Evolutionary conservation across 2,888 invertebrate species (phyloP), one percentile per base, ranked within the genome.

Genomic region (Phasia obesa): DNA sequence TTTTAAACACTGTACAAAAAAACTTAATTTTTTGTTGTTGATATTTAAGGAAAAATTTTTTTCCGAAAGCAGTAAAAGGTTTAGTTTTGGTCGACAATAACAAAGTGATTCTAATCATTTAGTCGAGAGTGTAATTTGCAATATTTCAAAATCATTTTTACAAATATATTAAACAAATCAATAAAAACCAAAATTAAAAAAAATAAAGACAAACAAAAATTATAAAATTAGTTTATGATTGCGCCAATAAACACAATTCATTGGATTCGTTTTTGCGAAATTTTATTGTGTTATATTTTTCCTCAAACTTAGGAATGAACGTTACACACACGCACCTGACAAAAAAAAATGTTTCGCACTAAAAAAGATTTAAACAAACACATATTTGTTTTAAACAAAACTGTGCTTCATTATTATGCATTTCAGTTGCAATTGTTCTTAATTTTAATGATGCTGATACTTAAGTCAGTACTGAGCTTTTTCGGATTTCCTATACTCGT

Each of bases 241-340:
- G 35, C 35, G 35, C 11, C 35, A 35, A 35, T 35, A 35, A 35
- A 2, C 2, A 35, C 35, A 35, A 11, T 35, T 35, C 2, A 0
- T 9, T 11, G 11, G 1, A 35, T n/a, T n/a, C n/a, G 11, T 31
- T 2, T 31, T 31, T 31, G 31, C 31, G 5, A 31, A 31, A 7
- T 31, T 31, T 5, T 4, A 31, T 31, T 7, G 1, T 31, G 1
- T 4, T 31, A 4, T 31, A 7, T 31, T 31, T 31, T 3, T 1
- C 5, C 5, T 31, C 31, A 7, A 7, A 15, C n/a, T 38, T 11
- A 38, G 35, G 23, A 38, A 64, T 64, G 42, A 11, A 11, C 44
- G 17, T 44, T 23, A 65, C 27, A 71, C 42, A 21, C 55, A 71
- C 31, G 55, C 76, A 81, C 77, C 81, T 73, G 65, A 70, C n/a